Evolutionary conservation across 2,113 vertebrate species (phyloP), one percentile per base, ranked within the genome.

Genomic region (Phalacrocorax aristotelis): DNA sequence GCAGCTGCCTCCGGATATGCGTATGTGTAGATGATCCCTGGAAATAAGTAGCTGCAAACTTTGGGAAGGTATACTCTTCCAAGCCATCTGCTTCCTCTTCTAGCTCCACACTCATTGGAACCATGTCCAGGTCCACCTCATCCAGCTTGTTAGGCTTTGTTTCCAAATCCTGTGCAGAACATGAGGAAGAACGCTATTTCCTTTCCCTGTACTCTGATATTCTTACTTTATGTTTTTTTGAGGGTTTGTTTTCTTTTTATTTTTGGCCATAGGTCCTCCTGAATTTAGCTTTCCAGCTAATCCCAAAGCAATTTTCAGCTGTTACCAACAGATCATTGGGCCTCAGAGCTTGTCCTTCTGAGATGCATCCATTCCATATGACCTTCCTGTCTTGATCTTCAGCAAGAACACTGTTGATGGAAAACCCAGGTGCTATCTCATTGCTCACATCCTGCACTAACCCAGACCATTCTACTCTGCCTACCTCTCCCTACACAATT

Each of bases 41-140:
- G 97, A 99, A 99, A 97, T 99, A 99, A 93, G 99, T 99, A 40
- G 98, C 98, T 72, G 99, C 99, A 83, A 99, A 99, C 89, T 99
- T 99, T 93, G 98, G 97, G 94, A 99, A 99, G 60, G 99, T 98
- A 83, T 99, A 99, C 49, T 99, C 98, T 18, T 98, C 98, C 96
- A 99, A 97, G 81, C 97, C 98, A 9, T 98, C 97, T 8, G 96
- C 95, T 13, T 99, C 98, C 32, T 99, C 98, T 30, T 99, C 98
- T 7, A 98, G 86, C 30, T 98, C 96, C 68, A 98, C 95, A 13
- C 98, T 96, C 93, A 97, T 96, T 21, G 99, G 99, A 40, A 99
- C 25, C 8, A 98, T 97, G 62, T 99, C 99, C 60, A 99, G 98
- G 89, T 99, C 99, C 30, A 99, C 98, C 95, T 99, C 98, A 4